These are phyloP conservation scores for Opisthocomus hoazin DNA, from an alignment of 2,113 vertebrate species.

Conservation along the genomic window DNA sequence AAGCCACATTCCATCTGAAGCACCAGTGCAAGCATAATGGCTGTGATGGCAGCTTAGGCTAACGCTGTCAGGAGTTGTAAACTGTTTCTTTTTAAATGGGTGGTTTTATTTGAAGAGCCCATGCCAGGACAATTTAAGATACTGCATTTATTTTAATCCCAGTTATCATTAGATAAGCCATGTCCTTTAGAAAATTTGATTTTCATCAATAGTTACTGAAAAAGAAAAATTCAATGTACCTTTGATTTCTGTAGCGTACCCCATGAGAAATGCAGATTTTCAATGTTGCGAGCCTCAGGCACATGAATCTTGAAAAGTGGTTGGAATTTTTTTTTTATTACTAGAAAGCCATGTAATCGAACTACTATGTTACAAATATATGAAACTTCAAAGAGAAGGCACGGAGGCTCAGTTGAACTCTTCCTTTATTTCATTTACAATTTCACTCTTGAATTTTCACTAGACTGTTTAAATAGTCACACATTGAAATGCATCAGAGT, in stretches of 20 bases:
- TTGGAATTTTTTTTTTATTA: neutral
- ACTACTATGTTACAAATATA: neutral
- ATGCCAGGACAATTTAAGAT: neutral
- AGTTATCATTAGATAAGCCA: neutral
- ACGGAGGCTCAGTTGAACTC: neutral
- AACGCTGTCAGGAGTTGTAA: neutral
- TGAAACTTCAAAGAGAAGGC: neutral
- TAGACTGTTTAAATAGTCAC: neutral
- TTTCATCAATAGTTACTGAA: neutral
- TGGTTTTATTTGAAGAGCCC: constrained; percentile 22
- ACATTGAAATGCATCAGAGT: neutral
- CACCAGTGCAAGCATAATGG: constrained; percentile 26
- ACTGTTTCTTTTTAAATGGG: neutral
- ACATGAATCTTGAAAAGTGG: neutral
- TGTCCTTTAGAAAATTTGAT: neutral
- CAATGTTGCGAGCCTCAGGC: neutral
- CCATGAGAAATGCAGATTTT: constrained; percentile 16
- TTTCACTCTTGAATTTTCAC: neutral
- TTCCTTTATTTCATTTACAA: neutral
- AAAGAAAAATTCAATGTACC: neutral
- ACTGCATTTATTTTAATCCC: neutral
- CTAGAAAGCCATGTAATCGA: neutral
- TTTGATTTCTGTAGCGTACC: neutral
- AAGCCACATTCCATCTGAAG: constrained; percentile 56
- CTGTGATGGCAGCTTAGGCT: constrained; percentile 20